Evolutionary conservation across 2,888 invertebrate genomes (phyloP).

Genomic region (Sussaba pulchella): DNA sequence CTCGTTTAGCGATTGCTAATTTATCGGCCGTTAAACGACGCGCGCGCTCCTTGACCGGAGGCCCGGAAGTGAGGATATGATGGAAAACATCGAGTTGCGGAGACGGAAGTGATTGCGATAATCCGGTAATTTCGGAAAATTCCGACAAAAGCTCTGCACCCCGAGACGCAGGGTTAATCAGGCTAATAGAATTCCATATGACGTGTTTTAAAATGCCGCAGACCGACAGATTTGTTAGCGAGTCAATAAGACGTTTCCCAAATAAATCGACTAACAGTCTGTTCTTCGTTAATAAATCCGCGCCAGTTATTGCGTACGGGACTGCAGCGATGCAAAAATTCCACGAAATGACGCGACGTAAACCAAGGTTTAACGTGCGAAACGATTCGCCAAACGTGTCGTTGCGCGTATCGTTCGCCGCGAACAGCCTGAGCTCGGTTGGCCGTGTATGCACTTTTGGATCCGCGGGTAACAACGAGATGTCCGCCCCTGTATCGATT

Average conservation of each 20-base stretch:
- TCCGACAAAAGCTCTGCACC: not conserved
- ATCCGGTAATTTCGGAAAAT: not conserved
- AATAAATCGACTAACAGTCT: constrained; percentile 29
- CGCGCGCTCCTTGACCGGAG: constrained; percentile 74
- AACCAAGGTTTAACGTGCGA: constrained; percentile 56
- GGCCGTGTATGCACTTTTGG: not conserved
- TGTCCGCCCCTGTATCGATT: constrained; percentile 63
- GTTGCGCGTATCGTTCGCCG: constrained; percentile 65
- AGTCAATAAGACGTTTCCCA: constrained; percentile 28
- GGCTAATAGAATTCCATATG: not conserved
- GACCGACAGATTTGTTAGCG: not conserved
- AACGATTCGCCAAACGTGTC: constrained; percentile 59
- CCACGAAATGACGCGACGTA: constrained; percentile 62
- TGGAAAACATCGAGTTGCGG: constrained; percentile 64
- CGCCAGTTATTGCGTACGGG: constrained; percentile 60
- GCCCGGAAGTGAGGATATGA: constrained; percentile 76
- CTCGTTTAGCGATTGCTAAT: constrained; percentile 74
- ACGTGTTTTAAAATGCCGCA: not conserved
- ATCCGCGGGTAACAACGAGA: constrained; percentile 59
- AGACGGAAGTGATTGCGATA: not conserved
- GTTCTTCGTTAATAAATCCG: constrained; percentile 56
- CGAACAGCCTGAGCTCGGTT: not conserved
- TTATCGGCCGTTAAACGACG: constrained; percentile 76
- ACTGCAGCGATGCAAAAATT: constrained; percentile 63
- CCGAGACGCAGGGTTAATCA: not conserved